A percentile compares a stretch with the other conserved stretches of the same genome.
Evolutionary conservation across 2,797 vertebrate species (phyloP).

Genomic region (Manis pentadactyla): DNA sequence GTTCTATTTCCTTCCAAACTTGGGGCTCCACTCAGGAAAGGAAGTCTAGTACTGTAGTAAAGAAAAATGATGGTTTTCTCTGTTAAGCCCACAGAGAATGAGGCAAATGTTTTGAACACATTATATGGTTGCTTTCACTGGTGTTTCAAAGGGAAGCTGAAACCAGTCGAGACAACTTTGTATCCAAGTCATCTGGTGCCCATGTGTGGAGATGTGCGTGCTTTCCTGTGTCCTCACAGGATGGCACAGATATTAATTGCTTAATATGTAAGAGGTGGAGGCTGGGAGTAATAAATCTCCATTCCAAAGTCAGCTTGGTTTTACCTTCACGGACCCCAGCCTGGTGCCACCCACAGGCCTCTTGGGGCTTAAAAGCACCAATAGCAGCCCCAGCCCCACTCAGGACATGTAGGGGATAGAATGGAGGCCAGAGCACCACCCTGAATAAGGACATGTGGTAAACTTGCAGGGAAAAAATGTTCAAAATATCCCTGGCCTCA

Average conservation of each 20-base stretch:
- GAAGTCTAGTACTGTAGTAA: neutral
- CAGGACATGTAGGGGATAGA: neutral
- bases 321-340: conserved; percentile 66
- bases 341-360: conserved; percentile 53
- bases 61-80: conserved; percentile 10
- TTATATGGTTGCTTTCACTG: conserved; percentile 68
- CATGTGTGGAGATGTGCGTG: conserved; percentile 80
- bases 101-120: conserved; percentile 43
- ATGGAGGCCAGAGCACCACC: neutral
- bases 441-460: conserved; percentile 64
- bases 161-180: conserved; percentile 62
- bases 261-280: conserved; percentile 73
- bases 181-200: conserved; percentile 78
- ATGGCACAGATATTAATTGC: conserved; percentile 80
- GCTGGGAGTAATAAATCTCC: conserved; percentile 76
- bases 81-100: conserved; percentile 17
- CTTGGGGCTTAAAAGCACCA: conserved; percentile 64
- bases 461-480: conserved; percentile 68
- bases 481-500: conserved; percentile 55
- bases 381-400: neutral
- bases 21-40: neutral
- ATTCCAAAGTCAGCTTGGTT: conserved; percentile 67
- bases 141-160: conserved; percentile 63
- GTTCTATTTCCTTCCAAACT: neutral
- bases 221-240: conserved; percentile 60